These are phyloP conservation scores for Raja brachyura DNA, from an alignment of 2,113 vertebrate genomes.

Conservation along the genomic window DNA sequence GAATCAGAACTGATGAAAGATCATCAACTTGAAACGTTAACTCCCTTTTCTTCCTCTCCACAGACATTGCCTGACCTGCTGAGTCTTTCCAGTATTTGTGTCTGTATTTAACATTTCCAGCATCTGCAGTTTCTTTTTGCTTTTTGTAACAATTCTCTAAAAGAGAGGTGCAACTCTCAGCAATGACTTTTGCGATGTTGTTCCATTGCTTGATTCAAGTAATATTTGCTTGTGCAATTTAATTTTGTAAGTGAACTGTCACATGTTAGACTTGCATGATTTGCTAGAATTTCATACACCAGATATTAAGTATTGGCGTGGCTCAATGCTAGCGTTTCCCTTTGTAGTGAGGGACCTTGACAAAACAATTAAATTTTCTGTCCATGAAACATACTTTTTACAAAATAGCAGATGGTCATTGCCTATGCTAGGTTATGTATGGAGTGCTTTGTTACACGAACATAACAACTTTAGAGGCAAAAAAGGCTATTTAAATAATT, in stretches of 20 bases:
- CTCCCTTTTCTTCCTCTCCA: too few species aligned
- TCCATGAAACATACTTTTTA: background rate
- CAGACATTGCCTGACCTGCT: too few species aligned
- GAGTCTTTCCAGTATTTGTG: too few species aligned
- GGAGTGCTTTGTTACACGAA: background rate
- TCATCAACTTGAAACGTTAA: too few species aligned
- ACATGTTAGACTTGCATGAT: background rate
- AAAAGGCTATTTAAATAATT: background rate
- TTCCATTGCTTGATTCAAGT: background rate
- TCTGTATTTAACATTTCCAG: too few species aligned
- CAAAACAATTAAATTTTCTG: background rate
- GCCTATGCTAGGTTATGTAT: background rate
- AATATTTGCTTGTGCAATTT: background rate
- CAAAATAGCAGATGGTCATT: background rate
- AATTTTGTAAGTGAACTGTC: background rate
- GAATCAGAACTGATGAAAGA: too few species aligned
- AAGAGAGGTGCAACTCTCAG: background rate
- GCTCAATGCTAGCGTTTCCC: background rate
- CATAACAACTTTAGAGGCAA: background rate
- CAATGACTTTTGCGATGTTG: background rate
- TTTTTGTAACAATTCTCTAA: too few species aligned
- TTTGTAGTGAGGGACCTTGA: background rate
- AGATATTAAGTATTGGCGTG: background rate
- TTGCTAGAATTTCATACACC: background rate
- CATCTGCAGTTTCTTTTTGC: too few species aligned